Base-by-base conservation (phyloP, 2,888 invertebrate species). In the Tortricodes alternella region DNA sequence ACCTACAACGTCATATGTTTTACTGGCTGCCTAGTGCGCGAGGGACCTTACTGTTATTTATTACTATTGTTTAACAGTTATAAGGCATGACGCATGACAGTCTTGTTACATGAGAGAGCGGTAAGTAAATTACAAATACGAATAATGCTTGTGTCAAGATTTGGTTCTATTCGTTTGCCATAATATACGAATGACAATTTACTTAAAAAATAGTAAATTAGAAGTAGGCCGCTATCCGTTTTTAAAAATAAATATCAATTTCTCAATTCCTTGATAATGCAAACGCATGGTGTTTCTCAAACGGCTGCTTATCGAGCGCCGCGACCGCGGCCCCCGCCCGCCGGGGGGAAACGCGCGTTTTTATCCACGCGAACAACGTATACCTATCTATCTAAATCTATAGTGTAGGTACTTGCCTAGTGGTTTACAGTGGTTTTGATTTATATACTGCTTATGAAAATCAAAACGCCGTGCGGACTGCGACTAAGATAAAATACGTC, bases 251-350 rank as follows among this genome's bases (percentile, higher is more conserved):
- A 18, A 38, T 4, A 7, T 29, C 18, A 18, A 43, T 43, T 34
- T 53, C 56, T 16, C 29, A 3, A n/a, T 7, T n/a, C 11, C 23
- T 19, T 44, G 8, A 15, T n/a, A 56, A 37, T 23, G 44, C 38
- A 13, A 56, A 37, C 32, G 44, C 38, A 7, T 37, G 16, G 50
- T 16, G 18, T 19, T 11, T 39, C 23, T 34, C 29, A 39, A 35
- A 37, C 43, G 19, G 27, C 15, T 32, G 49, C 49, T 51, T 71
- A 73, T 71, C 56, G 70, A 70, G 69, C 73, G 70, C 61, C 63
- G 63, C 50, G 51, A 53, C 61, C 64, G 64, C 60, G 53, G 41
- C 60, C 52, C 60, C 61, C 58, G 61, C 53, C 59, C 53, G 46
- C 48, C 61, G 43, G 53, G 67, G 68, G 65, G 66, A 71, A 67